Percentiles rank a stretch among this genome's conserved stretches.
These are phyloP conservation scores for Thermophis baileyi DNA, from an alignment of 2,113 vertebrate genomes.

Conservation along the genomic window DNA sequence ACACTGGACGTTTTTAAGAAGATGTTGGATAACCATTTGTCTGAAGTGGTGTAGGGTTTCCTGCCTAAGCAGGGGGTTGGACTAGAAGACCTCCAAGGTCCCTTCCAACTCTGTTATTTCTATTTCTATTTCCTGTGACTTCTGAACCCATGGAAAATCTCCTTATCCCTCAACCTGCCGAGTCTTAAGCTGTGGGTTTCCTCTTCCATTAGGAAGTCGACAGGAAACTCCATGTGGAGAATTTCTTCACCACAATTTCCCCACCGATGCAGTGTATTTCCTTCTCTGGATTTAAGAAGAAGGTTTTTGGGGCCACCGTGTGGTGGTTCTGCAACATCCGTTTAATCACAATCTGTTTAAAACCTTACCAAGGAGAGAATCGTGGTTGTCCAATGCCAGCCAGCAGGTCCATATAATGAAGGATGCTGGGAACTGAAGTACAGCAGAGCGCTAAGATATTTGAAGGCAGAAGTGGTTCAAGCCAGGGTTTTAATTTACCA, in stretches of 20 bases:
- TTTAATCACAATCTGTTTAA: background rate
- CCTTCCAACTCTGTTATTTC: too few species aligned
- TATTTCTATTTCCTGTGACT: background rate
- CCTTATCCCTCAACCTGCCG: background rate
- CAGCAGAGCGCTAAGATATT: background rate
- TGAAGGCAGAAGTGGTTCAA: background rate
- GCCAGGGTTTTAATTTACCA: background rate
- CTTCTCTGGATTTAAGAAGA: background rate
- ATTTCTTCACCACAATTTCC: background rate
- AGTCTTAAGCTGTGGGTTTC: background rate
- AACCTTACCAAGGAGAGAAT: background rate
- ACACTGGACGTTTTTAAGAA: too few species aligned
- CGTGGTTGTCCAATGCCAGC: background rate
- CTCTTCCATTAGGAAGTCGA: background rate
- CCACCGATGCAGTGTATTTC: background rate
- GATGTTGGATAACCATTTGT: too few species aligned
- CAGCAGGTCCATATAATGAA: background rate
- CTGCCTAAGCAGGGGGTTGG: too few species aligned
- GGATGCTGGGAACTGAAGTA: background rate
- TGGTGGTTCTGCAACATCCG: background rate
- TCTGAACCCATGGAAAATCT: background rate
- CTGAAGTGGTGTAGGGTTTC: too few species aligned
- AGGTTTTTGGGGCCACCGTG: background rate
- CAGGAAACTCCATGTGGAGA: background rate
- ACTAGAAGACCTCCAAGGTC: too few species aligned